These are phyloP conservation scores for Glaucopsyche alexis DNA, from an alignment of 2,888 invertebrate genomes.

Conservation along the genomic window DNA sequence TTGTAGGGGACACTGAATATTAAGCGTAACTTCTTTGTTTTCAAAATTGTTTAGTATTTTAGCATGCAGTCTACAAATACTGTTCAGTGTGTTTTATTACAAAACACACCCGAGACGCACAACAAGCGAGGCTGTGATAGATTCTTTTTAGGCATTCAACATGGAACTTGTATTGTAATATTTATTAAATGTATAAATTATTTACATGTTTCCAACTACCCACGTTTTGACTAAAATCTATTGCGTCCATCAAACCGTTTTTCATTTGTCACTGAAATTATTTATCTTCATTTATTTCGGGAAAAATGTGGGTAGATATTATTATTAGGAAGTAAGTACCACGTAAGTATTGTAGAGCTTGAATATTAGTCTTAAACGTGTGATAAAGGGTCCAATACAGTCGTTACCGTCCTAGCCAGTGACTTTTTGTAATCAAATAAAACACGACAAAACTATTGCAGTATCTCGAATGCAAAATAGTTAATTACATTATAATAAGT, in stretches of 20 bases:
- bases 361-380: conserved; percentile 43
- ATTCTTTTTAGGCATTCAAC: conserved; percentile 49
- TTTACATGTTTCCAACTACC: conserved; percentile 2
- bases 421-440: conserved; percentile 45
- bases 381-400: conserved; percentile 49
- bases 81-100: conserved; percentile 46
- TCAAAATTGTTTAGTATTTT: conserved; percentile 38
- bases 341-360: conserved; percentile 69
- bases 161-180: conserved; percentile 58
- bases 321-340: conserved; percentile 52
- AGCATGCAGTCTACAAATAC: conserved; percentile 45
- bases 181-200: conserved; percentile 48
- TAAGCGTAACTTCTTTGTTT: conserved; percentile 26
- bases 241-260: conserved; percentile 13
- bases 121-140: conserved; percentile 76
- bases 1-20: background rate
- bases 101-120: conserved; percentile 58
- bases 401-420: conserved; percentile 70
- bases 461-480: conserved; percentile 17
- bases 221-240: conserved; percentile 7
- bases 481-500: background rate
- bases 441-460: conserved; percentile 12
- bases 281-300: background rate
- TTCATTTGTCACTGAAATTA: background rate
- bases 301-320: conserved; percentile 19